phyloP scores from a whole-genome alignment of 2,888 invertebrate species.

The Ellobium chinense region DNA sequence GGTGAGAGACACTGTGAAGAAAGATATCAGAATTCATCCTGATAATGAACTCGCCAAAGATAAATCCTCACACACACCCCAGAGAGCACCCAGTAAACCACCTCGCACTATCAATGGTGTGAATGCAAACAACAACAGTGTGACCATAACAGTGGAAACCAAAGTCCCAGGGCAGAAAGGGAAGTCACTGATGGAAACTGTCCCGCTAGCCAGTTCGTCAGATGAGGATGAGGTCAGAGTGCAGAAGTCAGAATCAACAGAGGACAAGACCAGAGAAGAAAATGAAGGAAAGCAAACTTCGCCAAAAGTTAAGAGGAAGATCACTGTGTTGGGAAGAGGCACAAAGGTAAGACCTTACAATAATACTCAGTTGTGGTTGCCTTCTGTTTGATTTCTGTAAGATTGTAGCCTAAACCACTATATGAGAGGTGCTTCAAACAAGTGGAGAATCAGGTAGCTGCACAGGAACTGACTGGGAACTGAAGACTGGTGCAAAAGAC shows the following conservation, averaged over 20 bases:
- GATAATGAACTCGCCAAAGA: background rate
- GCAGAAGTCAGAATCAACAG: background rate
- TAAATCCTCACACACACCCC: background rate
- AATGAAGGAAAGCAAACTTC: constrained; percentile 17
- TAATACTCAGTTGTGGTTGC: no score
- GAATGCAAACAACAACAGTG: constrained; percentile 23
- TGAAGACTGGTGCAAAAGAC: no score
- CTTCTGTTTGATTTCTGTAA: no score
- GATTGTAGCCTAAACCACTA: no score
- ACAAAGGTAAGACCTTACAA: constrained; percentile 35
- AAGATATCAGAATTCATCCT: background rate
- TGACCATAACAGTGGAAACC: background rate
- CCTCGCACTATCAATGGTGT: background rate
- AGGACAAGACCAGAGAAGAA: background rate
- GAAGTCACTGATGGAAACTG: background rate
- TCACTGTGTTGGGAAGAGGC: constrained; percentile 7
- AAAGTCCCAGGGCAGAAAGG: background rate
- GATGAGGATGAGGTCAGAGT: constrained; percentile 7
- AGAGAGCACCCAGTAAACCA: background rate
- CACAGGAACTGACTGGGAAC: no score
- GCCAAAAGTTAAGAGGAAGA: constrained; percentile 45
- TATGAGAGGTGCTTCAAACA: no score
- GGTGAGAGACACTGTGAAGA: background rate
- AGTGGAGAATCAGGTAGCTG: no score
- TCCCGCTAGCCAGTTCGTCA: background rate